Percentiles rank a stretch among this genome's conserved stretches.
Evolutionary conservation across 2,888 invertebrate species (phyloP).

Genomic region (Tetranychus piercei): DNA sequence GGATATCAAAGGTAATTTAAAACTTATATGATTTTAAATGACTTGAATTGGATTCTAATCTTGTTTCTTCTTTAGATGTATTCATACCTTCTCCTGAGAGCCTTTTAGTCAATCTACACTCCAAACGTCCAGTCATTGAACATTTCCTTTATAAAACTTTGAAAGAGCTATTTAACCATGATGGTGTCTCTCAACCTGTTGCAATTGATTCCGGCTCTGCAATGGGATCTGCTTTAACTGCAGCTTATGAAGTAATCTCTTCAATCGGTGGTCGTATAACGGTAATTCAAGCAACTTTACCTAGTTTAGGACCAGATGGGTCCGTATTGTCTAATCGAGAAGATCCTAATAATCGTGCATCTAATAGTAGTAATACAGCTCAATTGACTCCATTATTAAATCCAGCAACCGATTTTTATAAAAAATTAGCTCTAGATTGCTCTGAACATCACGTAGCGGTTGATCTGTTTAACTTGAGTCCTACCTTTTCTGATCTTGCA

Average conservation of each 20-base stretch:
- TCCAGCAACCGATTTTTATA: conserved; percentile 94
- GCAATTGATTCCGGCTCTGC: conserved; percentile 52
- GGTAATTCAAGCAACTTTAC: conserved; percentile 73
- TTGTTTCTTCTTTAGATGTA: conserved; percentile 44
- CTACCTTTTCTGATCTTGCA: conserved; percentile 81
- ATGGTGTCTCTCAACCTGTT: conserved; percentile 27
- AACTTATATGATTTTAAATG: neutral
- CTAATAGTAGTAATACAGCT: conserved; percentile 37
- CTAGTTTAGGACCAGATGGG: conserved; percentile 43
- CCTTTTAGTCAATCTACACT: conserved; percentile 72
- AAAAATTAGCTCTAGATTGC: conserved; percentile 83
- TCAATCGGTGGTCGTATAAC: conserved; percentile 84
- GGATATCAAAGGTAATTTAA: conserved; percentile 25
- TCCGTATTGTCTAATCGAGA: conserved; percentile 56
- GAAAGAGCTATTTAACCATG: conserved; percentile 14
- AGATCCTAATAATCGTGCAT: conserved; percentile 61
- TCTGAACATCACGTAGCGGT: conserved; percentile 88
- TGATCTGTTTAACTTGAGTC: conserved; percentile 79
- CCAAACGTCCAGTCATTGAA: conserved; percentile 46
- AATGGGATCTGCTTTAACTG: conserved; percentile 77
- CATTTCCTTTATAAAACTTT: conserved; percentile 31
- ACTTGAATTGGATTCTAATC: neutral
- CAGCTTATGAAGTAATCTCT: conserved; percentile 72
- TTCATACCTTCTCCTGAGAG: conserved; percentile 78
- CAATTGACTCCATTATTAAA: conserved; percentile 22